Base-by-base conservation (phyloP, 2,797 vertebrate genomes). In the Pseudochromis fuscus region DNA sequence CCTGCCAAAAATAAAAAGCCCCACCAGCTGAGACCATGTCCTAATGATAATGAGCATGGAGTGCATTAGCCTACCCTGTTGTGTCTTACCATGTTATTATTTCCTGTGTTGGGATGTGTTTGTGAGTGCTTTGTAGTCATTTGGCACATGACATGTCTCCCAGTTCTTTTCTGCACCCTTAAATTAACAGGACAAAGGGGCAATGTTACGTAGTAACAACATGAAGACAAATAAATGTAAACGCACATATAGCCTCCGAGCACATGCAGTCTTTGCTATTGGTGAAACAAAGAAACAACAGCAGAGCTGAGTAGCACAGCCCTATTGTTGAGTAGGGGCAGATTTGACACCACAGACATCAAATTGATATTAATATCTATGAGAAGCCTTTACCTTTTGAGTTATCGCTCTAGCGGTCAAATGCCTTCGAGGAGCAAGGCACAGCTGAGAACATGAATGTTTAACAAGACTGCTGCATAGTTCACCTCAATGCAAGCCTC, bases 331-430 rank as follows among this genome's bases (percentile, higher is more conserved):
- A 79, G 70, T 31, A 72, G 72, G 71, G 56, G 70, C 71, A 57
- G 73, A 74, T 69, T 67, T 72, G 75, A 79, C 85, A 81, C 84
- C 68, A 45, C 33, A 75, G 76, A 87, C 82, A 86, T 90, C 73
- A 84, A 84, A 90, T 81, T 91, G 90, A 91, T 91, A 91, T 92
- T 87, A 93, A 93, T 90, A 87, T 83, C 86, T 81, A 82, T 84
- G 84, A 88, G 80, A 83, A 56, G 77, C 84, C 85, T 89, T 92
- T 91, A 92, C 85, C 86, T 91, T 91, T 82, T 82, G 86, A 92
- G 86, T 88, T 79, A 92, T 91, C 52, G 58, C 88, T 89, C 83
- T 74, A 57, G 83, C 50, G 86, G 91, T 88, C 92, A 92, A 92
- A 92, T 75, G 74, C 84, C 83, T 91, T 88, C 76, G 64, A 87